Evolutionary conservation across 2,888 invertebrate species (phyloP).

Genomic region (Ptychoptera albimana): DNA sequence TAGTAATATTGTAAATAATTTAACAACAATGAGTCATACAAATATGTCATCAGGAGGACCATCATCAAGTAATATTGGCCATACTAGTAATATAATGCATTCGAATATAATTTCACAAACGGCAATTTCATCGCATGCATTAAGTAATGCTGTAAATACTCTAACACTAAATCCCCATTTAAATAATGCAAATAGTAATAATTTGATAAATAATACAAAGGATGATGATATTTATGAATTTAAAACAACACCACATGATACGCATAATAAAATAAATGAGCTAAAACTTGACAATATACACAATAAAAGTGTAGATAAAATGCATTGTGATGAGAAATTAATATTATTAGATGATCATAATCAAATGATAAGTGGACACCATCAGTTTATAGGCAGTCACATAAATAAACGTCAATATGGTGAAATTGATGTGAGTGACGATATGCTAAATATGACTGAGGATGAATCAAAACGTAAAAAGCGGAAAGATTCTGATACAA

Average conservation of each 20-base stretch:
- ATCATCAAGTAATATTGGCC: no score
- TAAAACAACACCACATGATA: conserved; percentile 16
- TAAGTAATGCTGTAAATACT: background rate
- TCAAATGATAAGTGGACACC: conserved; percentile 6
- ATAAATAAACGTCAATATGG: conserved; percentile 20
- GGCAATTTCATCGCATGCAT: no score
- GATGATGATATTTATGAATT: conserved; percentile 15
- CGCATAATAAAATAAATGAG: background rate
- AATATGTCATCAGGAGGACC: no score
- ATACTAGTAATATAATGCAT: no score
- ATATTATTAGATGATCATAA: background rate
- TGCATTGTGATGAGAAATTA: conserved; percentile 11
- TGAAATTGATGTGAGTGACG: conserved; percentile 39
- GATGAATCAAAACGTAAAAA: conserved; percentile 57
- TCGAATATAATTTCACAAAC: no score
- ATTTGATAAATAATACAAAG: conserved; percentile 3
- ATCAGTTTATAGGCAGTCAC: no score
- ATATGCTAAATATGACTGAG: conserved; percentile 36
- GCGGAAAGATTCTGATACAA: conserved; percentile 51
- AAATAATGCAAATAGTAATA: background rate
- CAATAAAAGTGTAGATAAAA: conserved; percentile 9
- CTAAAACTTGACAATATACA: no score
- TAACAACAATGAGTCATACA: no score
- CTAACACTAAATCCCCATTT: background rate
- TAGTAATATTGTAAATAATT: no score